phyloP scores from a whole-genome alignment of 2,113 vertebrate genomes.

The Sorex araneus region DNA sequence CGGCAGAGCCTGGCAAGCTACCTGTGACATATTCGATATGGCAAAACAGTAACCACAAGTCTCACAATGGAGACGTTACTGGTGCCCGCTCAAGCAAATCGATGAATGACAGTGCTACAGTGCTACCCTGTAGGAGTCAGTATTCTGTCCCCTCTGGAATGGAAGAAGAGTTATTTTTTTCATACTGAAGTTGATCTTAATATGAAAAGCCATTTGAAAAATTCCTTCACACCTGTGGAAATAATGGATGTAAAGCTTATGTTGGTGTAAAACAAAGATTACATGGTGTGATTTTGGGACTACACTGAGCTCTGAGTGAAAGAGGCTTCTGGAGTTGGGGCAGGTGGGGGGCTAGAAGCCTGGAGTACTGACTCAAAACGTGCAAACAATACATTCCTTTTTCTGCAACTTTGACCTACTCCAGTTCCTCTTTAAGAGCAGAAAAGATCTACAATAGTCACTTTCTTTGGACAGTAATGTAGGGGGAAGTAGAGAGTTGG shows the following conservation, averaged over 20 bases:
- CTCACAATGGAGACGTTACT: too few species aligned
- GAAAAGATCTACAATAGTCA: not conserved
- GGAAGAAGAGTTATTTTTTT: conserved; percentile 1
- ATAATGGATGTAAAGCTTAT: not conserved
- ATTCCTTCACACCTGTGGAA: not conserved
- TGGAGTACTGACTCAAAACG: not conserved
- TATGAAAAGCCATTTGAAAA: not conserved
- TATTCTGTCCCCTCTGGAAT: not conserved
- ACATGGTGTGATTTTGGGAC: not conserved
- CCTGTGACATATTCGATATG: too few species aligned
- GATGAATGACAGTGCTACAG: too few species aligned
- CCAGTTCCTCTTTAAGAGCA: not conserved
- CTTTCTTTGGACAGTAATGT: not conserved
- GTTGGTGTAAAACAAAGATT: not conserved
- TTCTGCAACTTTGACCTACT: not conserved
- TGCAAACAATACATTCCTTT: not conserved
- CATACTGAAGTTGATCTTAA: not conserved
- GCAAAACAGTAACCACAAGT: too few species aligned
- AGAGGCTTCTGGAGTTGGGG: too few species aligned
- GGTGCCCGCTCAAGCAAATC: too few species aligned
- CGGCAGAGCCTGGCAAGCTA: too few species aligned
- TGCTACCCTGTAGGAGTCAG: too few species aligned
- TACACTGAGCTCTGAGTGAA: not conserved
- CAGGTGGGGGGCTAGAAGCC: not conserved
- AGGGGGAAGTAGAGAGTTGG: not conserved